Evolutionary conservation across 2,888 invertebrate genomes (phyloP).

Genomic region (Ethmia dodecea): DNA sequence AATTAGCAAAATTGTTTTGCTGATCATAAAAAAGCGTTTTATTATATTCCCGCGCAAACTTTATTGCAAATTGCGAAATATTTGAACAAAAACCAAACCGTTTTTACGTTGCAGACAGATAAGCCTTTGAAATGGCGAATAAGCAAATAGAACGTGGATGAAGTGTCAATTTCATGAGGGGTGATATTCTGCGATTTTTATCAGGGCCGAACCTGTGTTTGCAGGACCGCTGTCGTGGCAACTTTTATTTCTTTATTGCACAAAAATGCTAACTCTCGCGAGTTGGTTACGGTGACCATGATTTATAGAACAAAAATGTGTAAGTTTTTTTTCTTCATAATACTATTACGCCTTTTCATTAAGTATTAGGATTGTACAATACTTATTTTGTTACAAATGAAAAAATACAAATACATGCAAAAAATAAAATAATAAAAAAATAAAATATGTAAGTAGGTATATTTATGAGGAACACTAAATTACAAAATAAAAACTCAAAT

Average conservation of each 20-base stretch:
- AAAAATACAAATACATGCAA: no score
- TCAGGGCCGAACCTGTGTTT: constrained; percentile 36
- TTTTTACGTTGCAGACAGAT: constrained; percentile 47
- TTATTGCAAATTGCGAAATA: not conserved
- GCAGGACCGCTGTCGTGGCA: constrained; percentile 51
- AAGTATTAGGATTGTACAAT: no score
- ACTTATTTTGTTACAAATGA: no score
- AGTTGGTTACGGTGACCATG: constrained; percentile 28
- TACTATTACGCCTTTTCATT: no score
- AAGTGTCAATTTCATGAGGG: constrained; percentile 34
- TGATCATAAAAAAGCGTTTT: no score
- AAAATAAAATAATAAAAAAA: no score
- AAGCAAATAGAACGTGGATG: constrained; percentile 34
- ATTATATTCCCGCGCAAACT: no score
- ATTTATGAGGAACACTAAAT: no score
- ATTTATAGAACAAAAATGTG: not conserved
- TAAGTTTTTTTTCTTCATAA: not conserved
- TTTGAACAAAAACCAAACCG: constrained; percentile 5
- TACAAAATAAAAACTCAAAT: no score
- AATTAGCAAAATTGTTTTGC: no score
- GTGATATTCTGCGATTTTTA: constrained; percentile 31
- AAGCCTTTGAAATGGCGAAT: constrained; percentile 33
- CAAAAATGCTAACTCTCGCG: constrained; percentile 60
- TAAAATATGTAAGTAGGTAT: no score
- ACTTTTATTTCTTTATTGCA: constrained; percentile 70